Evolutionary conservation across 2,888 invertebrate genomes (phyloP).

Genomic region (Trachelus stipa): DNA sequence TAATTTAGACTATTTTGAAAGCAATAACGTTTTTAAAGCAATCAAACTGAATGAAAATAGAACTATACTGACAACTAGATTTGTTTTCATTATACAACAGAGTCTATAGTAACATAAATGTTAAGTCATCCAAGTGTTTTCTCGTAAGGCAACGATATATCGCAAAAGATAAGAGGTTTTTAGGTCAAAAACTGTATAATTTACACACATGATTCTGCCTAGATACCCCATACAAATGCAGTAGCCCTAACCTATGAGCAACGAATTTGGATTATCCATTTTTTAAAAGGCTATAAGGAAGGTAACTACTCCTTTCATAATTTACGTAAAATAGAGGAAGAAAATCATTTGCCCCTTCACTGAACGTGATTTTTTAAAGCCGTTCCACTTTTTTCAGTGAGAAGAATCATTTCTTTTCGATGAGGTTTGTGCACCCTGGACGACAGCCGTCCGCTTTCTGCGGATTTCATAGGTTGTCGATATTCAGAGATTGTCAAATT

Average conservation of each 20-base stretch:
- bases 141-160: too few relatives aligned
- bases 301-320: too few relatives aligned
- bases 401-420: slow-evolving; percentile 30
- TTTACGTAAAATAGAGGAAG: too few relatives aligned
- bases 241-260: slow-evolving; percentile 41
- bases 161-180: too few relatives aligned
- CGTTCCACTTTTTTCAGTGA: slow-evolving; percentile 28
- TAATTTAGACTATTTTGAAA: too few relatives aligned
- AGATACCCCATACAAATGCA: slow-evolving; percentile 7
- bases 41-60: too few relatives aligned
- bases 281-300: not conserved
- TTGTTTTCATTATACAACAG: too few relatives aligned
- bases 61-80: too few relatives aligned
- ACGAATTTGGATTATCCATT: slow-evolving; percentile 24
- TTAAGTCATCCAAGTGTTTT: too few relatives aligned
- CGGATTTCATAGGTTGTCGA: slow-evolving; percentile 2
- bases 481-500: slow-evolving; percentile 18
- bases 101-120: too few relatives aligned
- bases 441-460: slow-evolving; percentile 19
- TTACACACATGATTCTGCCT: not conserved
- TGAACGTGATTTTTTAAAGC: slow-evolving; percentile 15
- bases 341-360: not conserved
- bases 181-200: not conserved
- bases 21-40: too few relatives aligned
- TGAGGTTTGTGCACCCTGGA: slow-evolving; percentile 32